Conservation (phyloP, 2,113 vertebrate species). For the Lophochroa leadbeateri region DNA sequence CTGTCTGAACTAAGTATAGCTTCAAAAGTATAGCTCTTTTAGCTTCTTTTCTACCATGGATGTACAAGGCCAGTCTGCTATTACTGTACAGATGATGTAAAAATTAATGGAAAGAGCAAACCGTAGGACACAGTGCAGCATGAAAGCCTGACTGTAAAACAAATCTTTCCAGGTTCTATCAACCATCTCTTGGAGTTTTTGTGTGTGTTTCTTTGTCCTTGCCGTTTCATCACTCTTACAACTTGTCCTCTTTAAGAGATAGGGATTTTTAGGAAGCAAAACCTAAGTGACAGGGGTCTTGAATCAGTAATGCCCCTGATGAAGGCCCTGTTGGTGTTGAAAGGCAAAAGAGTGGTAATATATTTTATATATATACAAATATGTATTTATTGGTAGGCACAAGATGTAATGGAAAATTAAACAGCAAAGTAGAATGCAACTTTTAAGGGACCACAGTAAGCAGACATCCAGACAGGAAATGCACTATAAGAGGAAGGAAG, state of each 20-base stretch:
- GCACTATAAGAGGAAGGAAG: neutral
- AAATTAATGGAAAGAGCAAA: neutral
- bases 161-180: neutral
- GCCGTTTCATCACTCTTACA: neutral
- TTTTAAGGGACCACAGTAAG: neutral
- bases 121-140: neutral
- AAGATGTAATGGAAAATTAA: neutral
- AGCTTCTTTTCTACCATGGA: neutral
- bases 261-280: neutral
- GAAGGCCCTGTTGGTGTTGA: neutral
- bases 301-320: neutral
- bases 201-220: neutral
- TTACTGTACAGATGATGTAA: neutral
- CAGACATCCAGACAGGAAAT: neutral
- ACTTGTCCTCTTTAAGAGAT: neutral
- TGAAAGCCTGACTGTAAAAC: neutral
- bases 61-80: neutral
- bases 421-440: neutral
- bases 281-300: neutral
- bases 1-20: slow-evolving; percentile 45
- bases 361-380: neutral
- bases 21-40: neutral
- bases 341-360: neutral
- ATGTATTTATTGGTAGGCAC: neutral
- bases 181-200: neutral